Evolutionary conservation across 2,113 vertebrate genomes (phyloP).

Genomic region (Lates calcarifer): DNA sequence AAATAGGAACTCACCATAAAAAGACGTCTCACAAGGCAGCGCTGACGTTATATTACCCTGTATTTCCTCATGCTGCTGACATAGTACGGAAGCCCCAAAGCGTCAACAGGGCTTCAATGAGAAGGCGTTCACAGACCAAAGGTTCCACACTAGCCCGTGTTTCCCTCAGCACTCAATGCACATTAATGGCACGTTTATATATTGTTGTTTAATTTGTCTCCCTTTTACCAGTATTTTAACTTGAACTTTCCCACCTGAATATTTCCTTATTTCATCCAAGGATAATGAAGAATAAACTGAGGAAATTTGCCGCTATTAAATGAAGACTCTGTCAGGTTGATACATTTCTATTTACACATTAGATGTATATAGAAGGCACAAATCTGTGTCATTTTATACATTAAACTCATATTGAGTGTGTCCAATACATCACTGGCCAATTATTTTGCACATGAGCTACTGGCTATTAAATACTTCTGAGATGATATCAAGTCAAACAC

Average conservation of each 20-base stretch:
- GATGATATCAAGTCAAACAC: neutral
- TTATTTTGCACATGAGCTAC: neutral
- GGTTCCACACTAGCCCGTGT: neutral
- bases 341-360: neutral
- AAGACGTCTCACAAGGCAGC: neutral
- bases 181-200: neutral
- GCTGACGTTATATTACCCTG: neutral
- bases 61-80: neutral
- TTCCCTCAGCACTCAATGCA: neutral
- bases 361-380: neutral
- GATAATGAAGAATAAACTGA: no score
- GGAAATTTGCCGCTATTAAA: neutral
- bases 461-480: neutral
- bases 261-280: neutral
- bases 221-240: neutral
- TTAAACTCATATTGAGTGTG: neutral
- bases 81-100: slow-evolving; percentile 62
- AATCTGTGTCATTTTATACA: neutral
- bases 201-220: no score
- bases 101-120: neutral
- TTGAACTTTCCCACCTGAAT: neutral
- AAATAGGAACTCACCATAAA: slow-evolving; percentile 61
- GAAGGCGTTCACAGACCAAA: slow-evolving; percentile 1
- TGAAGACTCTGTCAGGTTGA: no score
- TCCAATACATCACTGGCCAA: neutral